Evolutionary conservation across 37 sponge, comb jelly and placozoan species (phyloP), one percentile per base, ranked within the genome.

Genomic region (Halichondria panicea): DNA sequence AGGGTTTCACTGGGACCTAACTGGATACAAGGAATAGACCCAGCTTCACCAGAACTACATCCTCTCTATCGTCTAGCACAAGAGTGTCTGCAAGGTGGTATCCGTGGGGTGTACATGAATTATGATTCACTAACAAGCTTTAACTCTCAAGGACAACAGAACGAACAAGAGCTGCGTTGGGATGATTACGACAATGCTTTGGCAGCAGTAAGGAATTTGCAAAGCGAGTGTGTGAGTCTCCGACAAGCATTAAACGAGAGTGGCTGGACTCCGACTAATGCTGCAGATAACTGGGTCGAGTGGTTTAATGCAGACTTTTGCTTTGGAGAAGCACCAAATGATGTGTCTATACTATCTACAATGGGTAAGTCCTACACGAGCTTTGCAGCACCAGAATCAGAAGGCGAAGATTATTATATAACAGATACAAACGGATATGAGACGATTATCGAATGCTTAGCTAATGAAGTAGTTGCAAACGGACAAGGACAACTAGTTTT

Each of bases 1-100:
- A 37, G 46, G 0, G 44, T 82, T 0, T 78, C 76, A 70, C 41
- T 84, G 25, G 85, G 85, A 45, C 71, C 85, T 8, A 76, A 84
- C 45, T 84, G 85, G 85, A 76, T 84, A 8, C 71, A 70, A n/a
- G 71, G 79, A 22, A 31, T 77, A 15, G 85, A 75, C 34, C 64
- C 70, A 0, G 12, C 19, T 0, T 28, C 62, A 36, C 65, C 65
- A 37, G 54, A 72, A 15, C 40, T 0, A 37, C 63, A 81, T 71
- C 81, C 81, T 32, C 27, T 81, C 9, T 81, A 54, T 54, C 28
- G 8, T 6, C 19, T 67, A 30, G 39, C 56, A 2, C 68, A 66
- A 55, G 15, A 50, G 38, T 78, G 79, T 67, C n/a, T n/a, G n/a
- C n/a, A n/a, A n/a, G 79, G 79, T 32, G 77, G 77, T 25, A 32